phyloP scores from a whole-genome alignment of 2,888 invertebrate genomes.

The Pterobdella sp. region DNA sequence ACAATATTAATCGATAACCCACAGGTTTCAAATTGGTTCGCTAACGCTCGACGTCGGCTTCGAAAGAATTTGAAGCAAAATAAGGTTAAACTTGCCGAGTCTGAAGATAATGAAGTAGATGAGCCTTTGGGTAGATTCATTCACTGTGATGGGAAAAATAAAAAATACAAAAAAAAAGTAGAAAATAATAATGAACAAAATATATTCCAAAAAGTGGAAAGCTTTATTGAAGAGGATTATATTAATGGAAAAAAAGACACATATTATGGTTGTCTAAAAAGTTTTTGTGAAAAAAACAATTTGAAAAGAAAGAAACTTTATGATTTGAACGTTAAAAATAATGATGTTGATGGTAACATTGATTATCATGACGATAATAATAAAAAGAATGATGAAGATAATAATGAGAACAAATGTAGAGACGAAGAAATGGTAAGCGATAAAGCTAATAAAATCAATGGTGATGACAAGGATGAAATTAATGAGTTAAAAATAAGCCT shows the following conservation, averaged over 20 bases:
- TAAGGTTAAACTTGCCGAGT: not conserved
- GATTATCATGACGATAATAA: slow-evolving; percentile 20
- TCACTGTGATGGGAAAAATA: not conserved
- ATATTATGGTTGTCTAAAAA: not conserved
- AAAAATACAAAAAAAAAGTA: slow-evolving; percentile 8
- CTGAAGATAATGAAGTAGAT: slow-evolving; percentile 4
- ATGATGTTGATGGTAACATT: slow-evolving; percentile 20
- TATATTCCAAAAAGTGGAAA: not conserved
- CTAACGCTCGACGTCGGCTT: not conserved
- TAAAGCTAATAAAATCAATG: not conserved
- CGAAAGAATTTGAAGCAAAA: slow-evolving; percentile 6
- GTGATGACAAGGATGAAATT: not conserved
- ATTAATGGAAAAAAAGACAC: slow-evolving; percentile 52
- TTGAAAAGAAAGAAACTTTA: not conserved
- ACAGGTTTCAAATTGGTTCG: slow-evolving; percentile 17
- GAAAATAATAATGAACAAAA: slow-evolving; percentile 18
- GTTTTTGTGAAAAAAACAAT: not conserved
- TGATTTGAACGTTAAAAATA: slow-evolving; percentile 9
- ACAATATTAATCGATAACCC: not conserved
- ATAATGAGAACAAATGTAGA: not conserved
- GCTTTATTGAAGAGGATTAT: not conserved
- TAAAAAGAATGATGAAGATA: slow-evolving; percentile 24
- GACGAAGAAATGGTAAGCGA: not conserved
- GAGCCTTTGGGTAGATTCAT: not conserved
- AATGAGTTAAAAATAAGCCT: not conserved